phyloP scores from a whole-genome alignment of 37 sponge, comb jelly and placozoan species.

The Eunapius fragilis region DNA sequence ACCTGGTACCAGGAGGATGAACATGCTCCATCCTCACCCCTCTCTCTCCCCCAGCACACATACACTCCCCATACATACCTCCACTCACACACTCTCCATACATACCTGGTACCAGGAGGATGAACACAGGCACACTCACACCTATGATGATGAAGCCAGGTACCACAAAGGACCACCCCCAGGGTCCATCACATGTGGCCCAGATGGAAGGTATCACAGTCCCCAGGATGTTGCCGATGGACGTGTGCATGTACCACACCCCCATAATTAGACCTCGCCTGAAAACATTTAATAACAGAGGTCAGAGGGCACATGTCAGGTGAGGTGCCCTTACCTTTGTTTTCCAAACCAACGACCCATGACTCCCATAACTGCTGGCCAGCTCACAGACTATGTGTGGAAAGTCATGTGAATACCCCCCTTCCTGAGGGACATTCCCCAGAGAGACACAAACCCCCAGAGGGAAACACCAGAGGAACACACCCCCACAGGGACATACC shows the following conservation, averaged over 20 bases:
- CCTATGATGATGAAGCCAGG: constrained; percentile 68
- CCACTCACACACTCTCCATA: background rate
- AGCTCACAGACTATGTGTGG: constrained; percentile 76
- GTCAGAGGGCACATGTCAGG: background rate
- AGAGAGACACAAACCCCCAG: background rate
- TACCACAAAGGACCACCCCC: constrained; percentile 70
- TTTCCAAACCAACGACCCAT: constrained; percentile 94
- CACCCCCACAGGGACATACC: no score
- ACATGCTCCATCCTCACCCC: background rate
- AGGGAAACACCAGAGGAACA: no score
- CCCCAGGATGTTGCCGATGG: constrained; percentile 95
- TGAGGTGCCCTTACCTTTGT: constrained; percentile 48
- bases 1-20: constrained; percentile 50
- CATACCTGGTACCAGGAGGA: constrained; percentile 45
- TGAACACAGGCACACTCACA: constrained; percentile 43
- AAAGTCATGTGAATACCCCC: background rate
- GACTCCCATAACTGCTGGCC: constrained; percentile 92
- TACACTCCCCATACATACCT: background rate
- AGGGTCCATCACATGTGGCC: constrained; percentile 28
- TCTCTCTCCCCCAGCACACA: background rate
- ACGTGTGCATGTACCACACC: constrained; percentile 93
- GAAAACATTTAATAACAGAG: background rate
- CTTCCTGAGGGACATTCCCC: no score
- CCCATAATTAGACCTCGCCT: constrained; percentile 96
- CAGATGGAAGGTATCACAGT: constrained; percentile 86